Evolutionary conservation across 2,797 vertebrate species (phyloP).

Genomic region (Dermochelys coriacea): DNA sequence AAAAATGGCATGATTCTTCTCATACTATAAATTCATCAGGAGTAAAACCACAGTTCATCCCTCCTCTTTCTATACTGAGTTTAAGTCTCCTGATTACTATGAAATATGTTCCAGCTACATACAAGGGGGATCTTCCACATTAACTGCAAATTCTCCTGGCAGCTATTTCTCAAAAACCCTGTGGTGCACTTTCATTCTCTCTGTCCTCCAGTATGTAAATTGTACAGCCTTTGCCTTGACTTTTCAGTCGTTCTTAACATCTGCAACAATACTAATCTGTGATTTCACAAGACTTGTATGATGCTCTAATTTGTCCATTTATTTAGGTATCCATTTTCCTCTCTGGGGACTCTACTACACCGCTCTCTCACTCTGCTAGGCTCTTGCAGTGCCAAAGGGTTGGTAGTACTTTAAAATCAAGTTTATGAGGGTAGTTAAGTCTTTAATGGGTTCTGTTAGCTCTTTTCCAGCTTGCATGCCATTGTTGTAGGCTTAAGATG

Average conservation of each 20-base stretch:
- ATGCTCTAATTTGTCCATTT: neutral
- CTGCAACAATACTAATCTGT: neutral
- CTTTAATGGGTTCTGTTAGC: neutral
- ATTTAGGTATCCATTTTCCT: neutral
- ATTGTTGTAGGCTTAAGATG: neutral
- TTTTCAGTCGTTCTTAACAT: neutral
- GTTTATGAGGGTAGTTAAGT: neutral
- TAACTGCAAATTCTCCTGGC: no score
- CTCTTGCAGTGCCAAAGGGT: neutral
- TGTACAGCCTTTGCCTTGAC: neutral
- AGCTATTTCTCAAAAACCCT: neutral
- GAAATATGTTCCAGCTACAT: no score
- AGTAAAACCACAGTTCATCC: neutral
- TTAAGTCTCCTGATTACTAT: neutral
- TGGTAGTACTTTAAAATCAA: neutral
- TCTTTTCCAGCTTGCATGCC: neutral
- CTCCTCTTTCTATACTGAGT: neutral
- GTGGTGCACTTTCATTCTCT: neutral
- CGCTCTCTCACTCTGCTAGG: neutral
- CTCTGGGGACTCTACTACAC: neutral
- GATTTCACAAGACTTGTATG: neutral
- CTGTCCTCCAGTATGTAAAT: neutral
- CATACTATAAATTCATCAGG: neutral
- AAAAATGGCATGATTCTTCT: neutral
- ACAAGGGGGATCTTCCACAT: no score